phyloP scores from a whole-genome alignment of 2,888 invertebrate genomes.

The Drosophila atripex region DNA sequence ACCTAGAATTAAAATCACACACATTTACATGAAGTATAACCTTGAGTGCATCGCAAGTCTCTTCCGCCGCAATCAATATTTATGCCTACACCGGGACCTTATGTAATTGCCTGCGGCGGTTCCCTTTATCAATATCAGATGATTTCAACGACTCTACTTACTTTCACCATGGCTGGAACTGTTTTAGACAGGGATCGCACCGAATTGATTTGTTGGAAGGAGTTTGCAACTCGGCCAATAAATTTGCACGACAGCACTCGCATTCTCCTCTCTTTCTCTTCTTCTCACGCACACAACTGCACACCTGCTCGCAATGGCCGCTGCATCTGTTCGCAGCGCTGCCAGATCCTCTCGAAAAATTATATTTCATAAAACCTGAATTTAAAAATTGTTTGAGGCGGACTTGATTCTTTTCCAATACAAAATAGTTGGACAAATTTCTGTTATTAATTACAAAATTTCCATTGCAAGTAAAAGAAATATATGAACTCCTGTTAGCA shows the following conservation, averaged over 20 bases:
- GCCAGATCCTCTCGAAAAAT: conserved; percentile 36
- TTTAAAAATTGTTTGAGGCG: not conserved
- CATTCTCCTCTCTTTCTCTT: conserved; percentile 48
- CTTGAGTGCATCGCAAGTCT: conserved; percentile 54
- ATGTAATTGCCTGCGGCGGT: conserved; percentile 49
- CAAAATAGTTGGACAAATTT: too few species aligned
- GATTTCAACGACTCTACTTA: conserved; percentile 46
- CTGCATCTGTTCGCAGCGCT: conserved; percentile 53
- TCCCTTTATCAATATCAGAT: not conserved
- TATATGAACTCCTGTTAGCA: too few species aligned
- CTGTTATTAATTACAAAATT: too few species aligned
- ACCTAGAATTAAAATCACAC: conserved; percentile 85
- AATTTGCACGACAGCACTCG: conserved; percentile 72
- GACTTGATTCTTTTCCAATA: not conserved
- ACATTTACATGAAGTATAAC: conserved; percentile 42
- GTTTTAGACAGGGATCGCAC: conserved; percentile 77
- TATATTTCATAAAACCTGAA: not conserved
- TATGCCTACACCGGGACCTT: conserved; percentile 40
- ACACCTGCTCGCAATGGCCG: conserved; percentile 29
- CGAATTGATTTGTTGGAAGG: conserved; percentile 45
- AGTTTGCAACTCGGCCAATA: conserved; percentile 66
- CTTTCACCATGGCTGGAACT: conserved; percentile 82
- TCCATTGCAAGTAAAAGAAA: too few species aligned
- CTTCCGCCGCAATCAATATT: conserved; percentile 60
- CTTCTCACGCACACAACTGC: conserved; percentile 22